Base-by-base conservation (phyloP, 2,888 invertebrate genomes). In the Phytoseiulus persimilis region DNA sequence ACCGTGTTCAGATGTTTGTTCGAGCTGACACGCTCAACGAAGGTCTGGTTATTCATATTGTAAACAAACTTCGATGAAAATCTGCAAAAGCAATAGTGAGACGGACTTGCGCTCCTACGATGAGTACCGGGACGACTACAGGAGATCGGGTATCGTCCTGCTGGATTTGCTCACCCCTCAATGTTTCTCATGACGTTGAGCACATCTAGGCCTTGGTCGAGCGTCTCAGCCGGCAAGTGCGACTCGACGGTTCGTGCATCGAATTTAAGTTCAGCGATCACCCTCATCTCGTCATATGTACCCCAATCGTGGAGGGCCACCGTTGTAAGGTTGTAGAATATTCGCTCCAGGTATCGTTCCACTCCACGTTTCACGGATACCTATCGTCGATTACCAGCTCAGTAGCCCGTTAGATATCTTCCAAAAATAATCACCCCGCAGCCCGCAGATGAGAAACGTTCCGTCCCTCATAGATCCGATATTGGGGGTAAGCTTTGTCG, bases 251-350 rank as follows among this genome's bases (percentile, higher is more conserved):
- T 95, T 31, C 94, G 94, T 65, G 98, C 93, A 90, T 95, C 94
- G 92, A 96, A 95, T 92, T 97, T 96, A 91, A 96, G 95, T 92
- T 94, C 94, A 0, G 98, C 99, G 93, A 99, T 94, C 92, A 96
- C 95, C 90, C 98, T 95, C 99, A 99, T 99, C 93, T 97, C 97
- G 31, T 97, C 96, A 92, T 99, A 99, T 0, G 97, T 98, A 93
- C 96, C 96, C 97, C 98, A 99, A 93, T 99, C 98, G 91, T 99
- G 98, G 89, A 98, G 94, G 11, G 98, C 98, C 46, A 99, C 97
- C 0, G 98, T 97, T 0, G 98, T 98, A 92, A 99, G 94, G 94
- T 99, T 98, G 93, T 99, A 99, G 93, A 98, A 99, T 92, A 96
- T 97, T 91, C 95, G 95, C 92, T 98, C 97, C 91, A 99, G 94